Evolutionary conservation across 2,113 vertebrate species (phyloP).

Genomic region (Varanus komodoensis): DNA sequence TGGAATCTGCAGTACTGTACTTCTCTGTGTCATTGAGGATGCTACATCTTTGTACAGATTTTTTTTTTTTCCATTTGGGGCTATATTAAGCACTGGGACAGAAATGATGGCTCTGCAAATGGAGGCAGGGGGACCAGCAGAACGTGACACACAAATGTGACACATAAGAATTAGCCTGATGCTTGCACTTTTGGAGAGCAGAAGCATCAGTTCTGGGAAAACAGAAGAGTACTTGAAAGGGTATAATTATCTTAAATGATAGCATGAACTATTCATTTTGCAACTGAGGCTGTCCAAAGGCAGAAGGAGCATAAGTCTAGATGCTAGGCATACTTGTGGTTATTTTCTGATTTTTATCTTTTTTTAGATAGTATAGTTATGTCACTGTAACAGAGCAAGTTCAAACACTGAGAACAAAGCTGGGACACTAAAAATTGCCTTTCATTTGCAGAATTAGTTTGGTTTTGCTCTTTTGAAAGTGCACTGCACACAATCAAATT

Average conservation of each 20-base stretch:
- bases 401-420: constrained; percentile 15
- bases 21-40: constrained; percentile 33
- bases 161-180: constrained; percentile 26
- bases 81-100: not conserved
- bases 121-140: not conserved
- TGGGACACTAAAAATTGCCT: constrained; percentile 8
- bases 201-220: constrained; percentile 28
- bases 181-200: constrained; percentile 33
- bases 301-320: not conserved
- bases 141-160: constrained; percentile 13
- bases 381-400: not conserved
- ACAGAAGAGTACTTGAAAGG: constrained; percentile 34
- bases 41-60: constrained; percentile 40
- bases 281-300: not conserved
- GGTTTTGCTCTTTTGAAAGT: constrained; percentile 26
- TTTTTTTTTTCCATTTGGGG: constrained; percentile 36
- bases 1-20: not conserved
- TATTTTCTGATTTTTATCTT: not conserved
- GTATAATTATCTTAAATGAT: constrained; percentile 39
- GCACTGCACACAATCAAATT: not conserved
- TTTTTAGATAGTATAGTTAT: constrained; percentile 12
- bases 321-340: constrained; percentile 10
- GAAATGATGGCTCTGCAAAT: constrained; percentile 26
- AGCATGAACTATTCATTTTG: constrained; percentile 34
- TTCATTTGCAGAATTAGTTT: constrained; percentile 21